These are phyloP conservation scores for Brachyopa scutellaris DNA, from an alignment of 2,888 invertebrate species.

Conservation along the genomic window DNA sequence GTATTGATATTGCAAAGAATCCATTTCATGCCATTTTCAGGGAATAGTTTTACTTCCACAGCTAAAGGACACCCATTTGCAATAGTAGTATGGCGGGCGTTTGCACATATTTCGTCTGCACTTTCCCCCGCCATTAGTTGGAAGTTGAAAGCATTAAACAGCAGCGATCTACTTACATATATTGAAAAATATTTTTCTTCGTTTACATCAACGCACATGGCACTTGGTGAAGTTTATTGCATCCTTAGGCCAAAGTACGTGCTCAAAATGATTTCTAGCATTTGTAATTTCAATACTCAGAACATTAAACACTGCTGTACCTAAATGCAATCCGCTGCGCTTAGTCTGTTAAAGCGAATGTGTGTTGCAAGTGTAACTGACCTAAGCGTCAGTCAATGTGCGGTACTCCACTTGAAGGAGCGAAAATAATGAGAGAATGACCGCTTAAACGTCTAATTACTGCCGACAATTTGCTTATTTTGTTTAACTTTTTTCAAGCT, in stretches of 20 bases:
- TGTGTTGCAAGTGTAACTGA: too few species aligned
- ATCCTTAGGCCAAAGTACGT: constrained; percentile 61
- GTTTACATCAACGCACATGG: constrained; percentile 61
- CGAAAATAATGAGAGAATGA: constrained; percentile 42
- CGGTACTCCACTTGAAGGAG: constrained; percentile 23
- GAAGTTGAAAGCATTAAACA: constrained; percentile 13
- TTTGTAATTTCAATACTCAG: constrained; percentile 43
- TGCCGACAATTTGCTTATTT: constrained; percentile 67
- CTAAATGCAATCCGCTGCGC: neutral
- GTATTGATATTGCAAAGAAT: neutral
- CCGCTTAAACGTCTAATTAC: constrained; percentile 65
- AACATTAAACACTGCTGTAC: constrained; percentile 4
- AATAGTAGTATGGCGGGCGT: neutral
- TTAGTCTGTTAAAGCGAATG: too few species aligned
- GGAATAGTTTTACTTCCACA: neutral
- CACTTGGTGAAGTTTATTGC: constrained; percentile 67
- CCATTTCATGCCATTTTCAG: neutral
- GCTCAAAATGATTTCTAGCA: constrained; percentile 55
- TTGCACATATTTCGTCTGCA: constrained; percentile 23
- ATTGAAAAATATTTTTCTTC: constrained; percentile 71
- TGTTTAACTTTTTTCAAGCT: constrained; percentile 51
- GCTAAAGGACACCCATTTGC: constrained; percentile 3
- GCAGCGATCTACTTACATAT: constrained; percentile 54
- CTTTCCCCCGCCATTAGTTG: constrained; percentile 21
- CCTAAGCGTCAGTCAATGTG: constrained; percentile 51